Conservation (phyloP, 35 echinoderm and acorn worm species). For the Ophioderma brevispina region DNA sequence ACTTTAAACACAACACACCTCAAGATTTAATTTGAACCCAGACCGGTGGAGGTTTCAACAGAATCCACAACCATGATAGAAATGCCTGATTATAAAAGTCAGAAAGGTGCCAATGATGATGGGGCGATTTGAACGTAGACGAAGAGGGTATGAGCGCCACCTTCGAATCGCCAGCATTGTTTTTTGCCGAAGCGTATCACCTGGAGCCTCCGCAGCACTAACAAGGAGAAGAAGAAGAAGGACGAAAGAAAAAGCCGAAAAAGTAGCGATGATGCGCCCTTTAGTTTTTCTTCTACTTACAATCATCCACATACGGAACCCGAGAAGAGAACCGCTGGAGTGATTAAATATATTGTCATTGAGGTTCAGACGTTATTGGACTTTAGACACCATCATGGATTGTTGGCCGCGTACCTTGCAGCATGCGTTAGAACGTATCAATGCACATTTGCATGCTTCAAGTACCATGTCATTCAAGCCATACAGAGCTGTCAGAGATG, state of each 20-base stretch:
- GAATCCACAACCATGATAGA: no score
- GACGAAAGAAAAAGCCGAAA: background rate
- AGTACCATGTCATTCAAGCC: slow-evolving; percentile 26
- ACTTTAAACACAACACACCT: background rate
- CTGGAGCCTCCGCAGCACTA: background rate
- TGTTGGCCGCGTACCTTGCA: slow-evolving; percentile 18
- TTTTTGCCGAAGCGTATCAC: slow-evolving; percentile 23
- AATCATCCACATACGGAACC: no score
- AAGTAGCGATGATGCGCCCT: no score
- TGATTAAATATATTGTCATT: background rate
- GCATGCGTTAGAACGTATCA: background rate
- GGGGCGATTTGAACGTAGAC: no score
- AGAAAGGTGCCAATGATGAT: no score
- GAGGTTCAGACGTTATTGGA: background rate
- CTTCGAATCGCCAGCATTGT: background rate
- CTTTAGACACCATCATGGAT: slow-evolving; percentile 22
- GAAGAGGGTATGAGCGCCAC: background rate
- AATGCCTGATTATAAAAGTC: no score
- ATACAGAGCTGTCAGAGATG: slow-evolving; percentile 17
- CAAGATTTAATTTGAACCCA: slow-evolving; percentile 16
- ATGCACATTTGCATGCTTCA: slow-evolving; percentile 29
- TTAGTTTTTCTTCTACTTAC: background rate
- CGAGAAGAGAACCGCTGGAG: no score
- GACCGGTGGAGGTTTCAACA: slow-evolving; percentile 10
- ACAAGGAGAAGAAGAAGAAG: background rate